A percentile compares a stretch with the other conserved stretches of the same genome.
phyloP scores from a whole-genome alignment of 2,797 vertebrate genomes.

The Halcyon leucocephala region DNA sequence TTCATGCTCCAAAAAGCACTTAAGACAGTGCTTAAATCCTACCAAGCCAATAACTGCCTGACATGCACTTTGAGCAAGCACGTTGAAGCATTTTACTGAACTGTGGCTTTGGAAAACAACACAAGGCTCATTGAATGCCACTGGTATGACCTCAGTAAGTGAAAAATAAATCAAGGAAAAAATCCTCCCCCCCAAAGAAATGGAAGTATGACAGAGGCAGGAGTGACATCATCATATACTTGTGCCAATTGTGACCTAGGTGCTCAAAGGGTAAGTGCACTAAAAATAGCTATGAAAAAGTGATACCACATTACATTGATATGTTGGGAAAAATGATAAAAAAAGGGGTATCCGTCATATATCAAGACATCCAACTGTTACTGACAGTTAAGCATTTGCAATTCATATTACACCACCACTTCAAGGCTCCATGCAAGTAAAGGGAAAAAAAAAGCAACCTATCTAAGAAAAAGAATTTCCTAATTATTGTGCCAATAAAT shows the following conservation, averaged over 20 bases:
- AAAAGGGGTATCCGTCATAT: neutral
- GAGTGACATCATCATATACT: neutral
- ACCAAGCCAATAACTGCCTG: neutral
- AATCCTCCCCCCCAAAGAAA: neutral
- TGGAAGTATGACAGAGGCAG: neutral
- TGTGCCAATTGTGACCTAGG: neutral
- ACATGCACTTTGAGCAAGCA: neutral
- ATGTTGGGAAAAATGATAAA: neutral
- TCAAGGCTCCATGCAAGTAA: neutral
- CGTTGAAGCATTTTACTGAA: neutral
- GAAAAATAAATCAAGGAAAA: neutral
- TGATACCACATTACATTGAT: neutral
- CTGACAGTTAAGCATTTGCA: neutral
- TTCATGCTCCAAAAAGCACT: neutral
- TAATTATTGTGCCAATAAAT: neutral
- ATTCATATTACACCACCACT: neutral
- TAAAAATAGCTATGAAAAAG: neutral
- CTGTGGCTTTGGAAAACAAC: neutral
- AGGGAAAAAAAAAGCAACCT: neutral
- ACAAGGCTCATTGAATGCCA: neutral
- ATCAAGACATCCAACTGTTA: neutral
- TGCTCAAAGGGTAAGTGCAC: neutral
- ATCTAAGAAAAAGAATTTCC: neutral
- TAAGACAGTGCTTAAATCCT: neutral
- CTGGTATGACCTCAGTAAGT: neutral